phyloP scores from a whole-genome alignment of 1,140 invertebrate species.

The Proctacanthus coquilletti region DNA sequence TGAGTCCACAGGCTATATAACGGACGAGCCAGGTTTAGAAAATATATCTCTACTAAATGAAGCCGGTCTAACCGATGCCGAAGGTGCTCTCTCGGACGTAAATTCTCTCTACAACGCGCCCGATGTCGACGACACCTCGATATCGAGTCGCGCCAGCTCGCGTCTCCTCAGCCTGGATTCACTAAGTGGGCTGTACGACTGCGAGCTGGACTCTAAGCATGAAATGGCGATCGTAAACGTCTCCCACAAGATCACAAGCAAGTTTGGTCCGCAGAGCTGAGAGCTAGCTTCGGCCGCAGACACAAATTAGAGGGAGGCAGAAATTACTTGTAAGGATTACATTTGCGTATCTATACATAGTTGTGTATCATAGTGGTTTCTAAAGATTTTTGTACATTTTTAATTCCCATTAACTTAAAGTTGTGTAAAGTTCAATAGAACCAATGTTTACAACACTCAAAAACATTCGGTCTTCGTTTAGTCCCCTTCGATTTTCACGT shows the following conservation, averaged over 20 bases:
- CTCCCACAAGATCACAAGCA: slow-evolving; percentile 29
- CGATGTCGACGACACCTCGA: slow-evolving; percentile 60
- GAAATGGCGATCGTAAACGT: slow-evolving; percentile 31
- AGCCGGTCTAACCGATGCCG: slow-evolving; percentile 69
- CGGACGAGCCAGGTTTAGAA: slow-evolving; percentile 65
- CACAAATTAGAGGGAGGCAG: too few species aligned
- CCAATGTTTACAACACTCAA: too few species aligned
- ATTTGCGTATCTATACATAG: too few species aligned
- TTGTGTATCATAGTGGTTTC: too few species aligned
- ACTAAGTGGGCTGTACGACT: slow-evolving; percentile 68
- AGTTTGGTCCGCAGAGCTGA: slow-evolving; percentile 23
- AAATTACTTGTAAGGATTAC: too few species aligned
- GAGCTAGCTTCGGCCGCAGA: too few species aligned
- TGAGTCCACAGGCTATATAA: slow-evolving; percentile 64
- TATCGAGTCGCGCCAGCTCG: slow-evolving; percentile 60
- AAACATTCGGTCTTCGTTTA: too few species aligned
- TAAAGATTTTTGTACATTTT: too few species aligned
- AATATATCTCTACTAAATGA: slow-evolving; percentile 72
- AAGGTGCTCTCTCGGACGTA: slow-evolving; percentile 68
- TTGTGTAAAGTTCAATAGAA: too few species aligned
- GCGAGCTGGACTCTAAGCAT: slow-evolving; percentile 29
- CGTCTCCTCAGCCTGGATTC: slow-evolving; percentile 61
- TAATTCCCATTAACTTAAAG: too few species aligned
- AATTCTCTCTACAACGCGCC: slow-evolving; percentile 67
- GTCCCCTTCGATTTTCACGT: too few species aligned